phyloP scores from a whole-genome alignment of 2,888 invertebrate species.

The Drosophila nigritarsus region DNA sequence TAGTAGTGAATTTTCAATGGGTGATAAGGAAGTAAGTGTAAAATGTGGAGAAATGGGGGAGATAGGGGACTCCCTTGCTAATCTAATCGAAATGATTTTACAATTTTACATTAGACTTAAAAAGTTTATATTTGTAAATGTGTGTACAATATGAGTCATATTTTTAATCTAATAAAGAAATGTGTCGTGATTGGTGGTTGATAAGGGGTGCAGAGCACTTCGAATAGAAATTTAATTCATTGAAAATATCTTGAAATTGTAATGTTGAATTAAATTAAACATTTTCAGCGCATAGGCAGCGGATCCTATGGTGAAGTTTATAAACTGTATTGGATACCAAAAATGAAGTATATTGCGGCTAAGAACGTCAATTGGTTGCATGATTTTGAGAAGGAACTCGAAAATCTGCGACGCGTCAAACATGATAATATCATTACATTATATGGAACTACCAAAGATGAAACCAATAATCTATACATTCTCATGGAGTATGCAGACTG shows the following conservation, averaged over 20 bases:
- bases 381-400: not conserved
- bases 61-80: no score
- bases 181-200: not conserved
- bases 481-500: not conserved
- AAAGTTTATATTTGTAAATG: no score
- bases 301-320: accelerated
- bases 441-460: not conserved
- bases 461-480: accelerated
- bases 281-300: accelerated
- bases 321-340: not conserved
- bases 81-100: no score
- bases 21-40: accelerated
- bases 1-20: not conserved
- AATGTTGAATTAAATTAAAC: not conserved
- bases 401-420: not conserved
- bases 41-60: not conserved
- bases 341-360: not conserved
- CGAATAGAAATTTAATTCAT: not conserved
- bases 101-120: no score
- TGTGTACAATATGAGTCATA: no score
- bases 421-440: constrained; percentile 6
- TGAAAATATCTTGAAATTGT: not conserved
- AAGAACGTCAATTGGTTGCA: not conserved
- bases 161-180: not conserved
- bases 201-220: not conserved